phyloP scores from a whole-genome alignment of 2,888 invertebrate species.

The Diplazon laetatorius region DNA sequence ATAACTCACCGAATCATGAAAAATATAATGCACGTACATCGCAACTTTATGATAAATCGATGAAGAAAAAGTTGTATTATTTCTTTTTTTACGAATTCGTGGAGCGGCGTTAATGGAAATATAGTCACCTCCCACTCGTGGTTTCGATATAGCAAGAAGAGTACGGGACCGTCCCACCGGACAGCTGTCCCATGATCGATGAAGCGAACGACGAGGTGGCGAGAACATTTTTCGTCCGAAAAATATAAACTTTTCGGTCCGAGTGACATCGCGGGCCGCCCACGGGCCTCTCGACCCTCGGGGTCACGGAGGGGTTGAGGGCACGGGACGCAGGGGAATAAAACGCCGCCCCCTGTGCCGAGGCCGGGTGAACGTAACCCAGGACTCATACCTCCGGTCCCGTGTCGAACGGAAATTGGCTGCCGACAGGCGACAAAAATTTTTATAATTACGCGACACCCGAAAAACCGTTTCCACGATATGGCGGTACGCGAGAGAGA shows the following conservation, averaged over 20 bases:
- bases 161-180: conserved; percentile 36
- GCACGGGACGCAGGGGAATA: conserved; percentile 19
- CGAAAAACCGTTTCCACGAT: conserved; percentile 2
- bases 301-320: conserved; percentile 4
- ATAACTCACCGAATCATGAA: too few species aligned
- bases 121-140: conserved; percentile 59
- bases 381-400: conserved; percentile 26
- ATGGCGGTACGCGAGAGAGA: background rate
- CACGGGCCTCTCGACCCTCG: conserved; percentile 11
- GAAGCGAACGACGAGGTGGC: conserved; percentile 60
- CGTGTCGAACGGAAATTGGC: conserved; percentile 71
- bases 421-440: conserved; percentile 72
- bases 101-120: conserved; percentile 66
- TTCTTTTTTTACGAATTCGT: conserved; percentile 21
- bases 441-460: conserved; percentile 68
- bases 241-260: conserved; percentile 41
- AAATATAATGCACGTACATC: background rate
- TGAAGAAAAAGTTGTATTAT: conserved; percentile 12
- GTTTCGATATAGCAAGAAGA: conserved; percentile 33
- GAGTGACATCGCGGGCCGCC: conserved; percentile 2
- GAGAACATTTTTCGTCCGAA: conserved; percentile 54
- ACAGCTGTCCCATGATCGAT: conserved; percentile 70
- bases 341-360: background rate
- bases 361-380: conserved; percentile 8
- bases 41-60: background rate